Conservation (phyloP, 2,888 invertebrate species). For the Caenorhabditis zanzibari region DNA sequence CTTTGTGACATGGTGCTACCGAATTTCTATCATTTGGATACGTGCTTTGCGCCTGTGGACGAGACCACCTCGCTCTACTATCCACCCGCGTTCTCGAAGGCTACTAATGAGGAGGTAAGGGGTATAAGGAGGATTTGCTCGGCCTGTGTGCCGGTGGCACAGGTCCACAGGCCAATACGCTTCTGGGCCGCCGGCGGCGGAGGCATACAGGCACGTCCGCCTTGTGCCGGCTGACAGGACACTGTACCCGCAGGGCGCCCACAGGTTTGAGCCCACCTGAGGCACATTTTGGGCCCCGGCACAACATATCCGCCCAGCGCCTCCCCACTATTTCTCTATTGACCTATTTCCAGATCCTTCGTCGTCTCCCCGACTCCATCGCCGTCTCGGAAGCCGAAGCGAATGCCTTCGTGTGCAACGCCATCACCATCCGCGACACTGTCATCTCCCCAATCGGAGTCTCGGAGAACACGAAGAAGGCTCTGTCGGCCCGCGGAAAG, state of each 20-base stretch:
- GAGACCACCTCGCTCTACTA: constrained; percentile 80
- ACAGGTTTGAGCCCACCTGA: too few relatives aligned
- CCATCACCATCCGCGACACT: constrained; percentile 79
- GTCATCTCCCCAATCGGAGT: constrained; percentile 83
- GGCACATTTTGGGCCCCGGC: too few relatives aligned
- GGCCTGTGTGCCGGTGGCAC: too few relatives aligned
- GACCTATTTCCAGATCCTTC: constrained; percentile 73
- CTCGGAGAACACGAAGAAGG: constrained; percentile 66
- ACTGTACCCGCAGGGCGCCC: too few relatives aligned
- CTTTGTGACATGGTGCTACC: constrained; percentile 79
- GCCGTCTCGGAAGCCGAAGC: constrained; percentile 81
- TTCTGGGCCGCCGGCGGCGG: too few relatives aligned
- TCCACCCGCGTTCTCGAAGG: constrained; percentile 79
- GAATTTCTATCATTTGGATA: constrained; percentile 83
- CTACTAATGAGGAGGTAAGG: constrained; percentile 77
- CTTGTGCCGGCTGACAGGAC: too few relatives aligned
- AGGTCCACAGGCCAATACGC: too few relatives aligned
- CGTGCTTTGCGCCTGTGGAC: constrained; percentile 82
- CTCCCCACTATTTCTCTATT: too few relatives aligned
- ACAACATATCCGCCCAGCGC: too few relatives aligned
- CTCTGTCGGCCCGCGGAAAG: constrained; percentile 77
- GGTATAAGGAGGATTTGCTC: neutral
- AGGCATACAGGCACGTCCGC: too few relatives aligned
- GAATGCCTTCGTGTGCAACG: constrained; percentile 82
- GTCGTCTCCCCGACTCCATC: constrained; percentile 81